Conservation (phyloP, 2,888 invertebrate species). For the Tenthredo distinguenda region DNA sequence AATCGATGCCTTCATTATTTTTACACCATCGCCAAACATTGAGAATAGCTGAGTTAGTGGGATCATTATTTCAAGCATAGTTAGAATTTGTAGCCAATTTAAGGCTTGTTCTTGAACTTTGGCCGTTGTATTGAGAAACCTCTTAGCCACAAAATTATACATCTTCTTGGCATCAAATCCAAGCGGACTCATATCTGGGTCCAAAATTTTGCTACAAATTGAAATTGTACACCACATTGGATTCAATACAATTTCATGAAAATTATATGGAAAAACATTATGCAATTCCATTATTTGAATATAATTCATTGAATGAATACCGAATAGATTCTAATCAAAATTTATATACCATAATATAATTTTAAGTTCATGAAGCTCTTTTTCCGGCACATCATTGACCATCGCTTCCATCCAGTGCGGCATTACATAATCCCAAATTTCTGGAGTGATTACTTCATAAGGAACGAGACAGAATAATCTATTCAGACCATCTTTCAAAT, state of each 20-base stretch:
- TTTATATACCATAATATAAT: conserved; percentile 84
- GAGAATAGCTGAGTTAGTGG: conserved; percentile 92
- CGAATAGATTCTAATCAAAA: background rate
- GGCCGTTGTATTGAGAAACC: conserved; percentile 90
- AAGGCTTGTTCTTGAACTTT: conserved; percentile 93
- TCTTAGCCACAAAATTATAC: conserved; percentile 94
- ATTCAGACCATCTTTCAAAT: conserved; percentile 96
- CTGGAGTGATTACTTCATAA: conserved; percentile 97
- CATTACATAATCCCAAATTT: conserved; percentile 99
- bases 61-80: conserved; percentile 93
- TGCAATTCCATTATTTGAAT: background rate
- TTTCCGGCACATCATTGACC: conserved; percentile 93
- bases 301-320: background rate
- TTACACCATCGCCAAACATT: conserved; percentile 94
- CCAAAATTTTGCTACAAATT: conserved; percentile 92
- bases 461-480: conserved; percentile 97
- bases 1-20: conserved; percentile 82
- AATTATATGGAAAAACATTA: background rate
- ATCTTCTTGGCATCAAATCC: conserved; percentile 97
- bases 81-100: conserved; percentile 94
- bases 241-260: background rate
- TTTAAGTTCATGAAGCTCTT: conserved; percentile 91
- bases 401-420: conserved; percentile 99
- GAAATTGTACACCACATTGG: conserved; percentile 23
- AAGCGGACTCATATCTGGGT: conserved; percentile 96